Evolutionary conservation across 2,888 invertebrate species (phyloP), one percentile per base, ranked within the genome.

Genomic region (Philopedon plagiatum): DNA sequence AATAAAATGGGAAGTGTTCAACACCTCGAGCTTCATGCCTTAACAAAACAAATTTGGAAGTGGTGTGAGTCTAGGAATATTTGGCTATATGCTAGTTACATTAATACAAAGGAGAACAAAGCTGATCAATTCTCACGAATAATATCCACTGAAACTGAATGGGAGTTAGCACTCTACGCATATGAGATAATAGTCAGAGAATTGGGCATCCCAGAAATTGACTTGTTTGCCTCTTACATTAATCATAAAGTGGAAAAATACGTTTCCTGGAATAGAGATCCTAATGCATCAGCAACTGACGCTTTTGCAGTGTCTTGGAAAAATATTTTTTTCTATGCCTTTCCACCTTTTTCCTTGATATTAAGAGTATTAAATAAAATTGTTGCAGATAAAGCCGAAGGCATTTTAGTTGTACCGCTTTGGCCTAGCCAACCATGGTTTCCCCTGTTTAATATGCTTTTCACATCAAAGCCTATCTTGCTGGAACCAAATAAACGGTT

Each of bases 331-430:
- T 71, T 73, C 61, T 76, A 75, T 63, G 75, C 74, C 13, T 76
- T 78, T 67, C 76, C 76, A 2, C 74, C 76, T n/a, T 54, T 64
- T 11, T n/a, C n/a, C n/a, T n/a, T n/a, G n/a, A n/a, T n/a, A n/a
- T n/a, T n/a, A n/a, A n/a, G n/a, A n/a, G n/a, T n/a, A n/a, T n/a
- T n/a, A n/a, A n/a, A n/a, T n/a, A n/a, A n/a, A n/a, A n/a, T n/a
- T n/a, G n/a, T n/a, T n/a, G n/a, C n/a, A n/a, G n/a, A n/a, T n/a
- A n/a, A n/a, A n/a, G n/a, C n/a, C n/a, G n/a, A n/a, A n/a, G n/a
- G n/a, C n/a, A n/a, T n/a, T n/a, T n/a, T n/a, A n/a, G n/a, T n/a
- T n/a, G n/a, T n/a, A n/a, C n/a, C n/a, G n/a, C n/a, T n/a, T n/a
- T n/a, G n/a, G n/a, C n/a, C n/a, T n/a, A n/a, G n/a, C n/a, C n/a